These are phyloP conservation scores for Tetropium fuscum DNA, from an alignment of 2,888 invertebrate genomes.

Conservation along the genomic window DNA sequence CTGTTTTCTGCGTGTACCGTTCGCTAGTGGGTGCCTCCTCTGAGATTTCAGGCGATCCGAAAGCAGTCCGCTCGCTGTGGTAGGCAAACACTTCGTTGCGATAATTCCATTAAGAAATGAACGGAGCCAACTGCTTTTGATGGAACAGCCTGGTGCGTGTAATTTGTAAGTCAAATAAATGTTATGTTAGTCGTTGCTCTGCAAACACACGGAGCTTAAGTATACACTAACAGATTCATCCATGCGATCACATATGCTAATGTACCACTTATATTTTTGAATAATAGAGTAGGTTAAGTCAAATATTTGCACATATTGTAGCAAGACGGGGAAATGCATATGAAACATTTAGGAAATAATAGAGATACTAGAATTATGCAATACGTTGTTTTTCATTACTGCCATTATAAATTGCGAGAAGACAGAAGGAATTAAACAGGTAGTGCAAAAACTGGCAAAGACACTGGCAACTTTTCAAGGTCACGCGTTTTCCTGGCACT, in stretches of 20 bases:
- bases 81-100: slow-evolving; percentile 60
- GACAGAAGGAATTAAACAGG: too few species aligned
- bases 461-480: too few species aligned
- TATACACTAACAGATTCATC: slow-evolving; percentile 45
- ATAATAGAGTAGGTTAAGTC: slow-evolving; percentile 35
- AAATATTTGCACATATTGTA: slow-evolving; percentile 24
- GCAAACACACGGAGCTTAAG: slow-evolving; percentile 48
- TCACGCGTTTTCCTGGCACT: too few species aligned
- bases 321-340: background rate
- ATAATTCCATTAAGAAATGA: slow-evolving; percentile 66
- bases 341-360: too few species aligned
- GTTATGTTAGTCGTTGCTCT: slow-evolving; percentile 56
- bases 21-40: slow-evolving; percentile 1
- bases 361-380: too few species aligned
- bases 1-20: slow-evolving; percentile 13
- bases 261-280: slow-evolving; percentile 42
- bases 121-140: slow-evolving; percentile 63
- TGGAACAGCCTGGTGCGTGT: slow-evolving; percentile 57
- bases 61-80: slow-evolving; percentile 46
- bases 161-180: slow-evolving; percentile 65
- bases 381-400: too few species aligned
- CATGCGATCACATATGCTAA: slow-evolving; percentile 57
- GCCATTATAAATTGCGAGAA: too few species aligned
- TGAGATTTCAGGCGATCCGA: slow-evolving; percentile 27
- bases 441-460: too few species aligned